phyloP scores from a whole-genome alignment of 53 echinoderm and acorn worm genomes.

The Holothuria leucospilota region DNA sequence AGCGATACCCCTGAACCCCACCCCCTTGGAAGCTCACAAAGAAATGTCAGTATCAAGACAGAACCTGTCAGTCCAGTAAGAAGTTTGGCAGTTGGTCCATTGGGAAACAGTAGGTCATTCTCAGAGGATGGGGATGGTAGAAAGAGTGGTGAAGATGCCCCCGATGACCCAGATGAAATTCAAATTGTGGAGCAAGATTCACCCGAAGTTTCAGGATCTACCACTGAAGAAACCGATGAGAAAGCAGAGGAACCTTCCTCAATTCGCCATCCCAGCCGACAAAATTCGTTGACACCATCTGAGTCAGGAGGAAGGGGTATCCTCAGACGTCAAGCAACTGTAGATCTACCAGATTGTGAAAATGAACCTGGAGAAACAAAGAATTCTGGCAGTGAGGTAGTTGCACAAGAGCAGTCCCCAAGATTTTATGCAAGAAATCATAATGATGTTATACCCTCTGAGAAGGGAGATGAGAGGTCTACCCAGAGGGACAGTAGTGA shows the following conservation, averaged over 20 bases:
- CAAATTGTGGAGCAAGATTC: conserved; percentile 23
- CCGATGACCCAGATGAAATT: conserved; percentile 32
- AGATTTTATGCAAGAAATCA: background rate
- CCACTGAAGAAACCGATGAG: conserved; percentile 18
- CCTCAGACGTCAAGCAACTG: conserved; percentile 41
- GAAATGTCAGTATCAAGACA: conserved; percentile 66
- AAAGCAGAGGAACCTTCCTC: background rate
- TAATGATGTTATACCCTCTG: background rate
- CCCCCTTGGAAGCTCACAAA: conserved; percentile 39
- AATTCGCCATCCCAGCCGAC: conserved; percentile 4
- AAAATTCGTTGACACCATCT: conserved; percentile 40
- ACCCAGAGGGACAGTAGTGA: background rate
- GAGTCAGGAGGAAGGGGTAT: conserved; percentile 46
- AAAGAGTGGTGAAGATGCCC: background rate
- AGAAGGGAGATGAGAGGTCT: background rate
- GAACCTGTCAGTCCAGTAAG: conserved; percentile 94
- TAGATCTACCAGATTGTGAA: conserved; percentile 42
- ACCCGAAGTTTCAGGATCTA: conserved; percentile 14
- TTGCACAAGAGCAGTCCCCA: background rate
- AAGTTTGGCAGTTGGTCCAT: background rate
- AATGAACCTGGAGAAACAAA: conserved; percentile 15
- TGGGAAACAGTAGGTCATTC: conserved; percentile 4
- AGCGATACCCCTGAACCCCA: conserved; percentile 47
- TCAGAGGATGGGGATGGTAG: conserved; percentile 24
- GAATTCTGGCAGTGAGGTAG: conserved; percentile 1